Conservation (phyloP, 2,888 invertebrate species). For the Ormia ochracea region DNA sequence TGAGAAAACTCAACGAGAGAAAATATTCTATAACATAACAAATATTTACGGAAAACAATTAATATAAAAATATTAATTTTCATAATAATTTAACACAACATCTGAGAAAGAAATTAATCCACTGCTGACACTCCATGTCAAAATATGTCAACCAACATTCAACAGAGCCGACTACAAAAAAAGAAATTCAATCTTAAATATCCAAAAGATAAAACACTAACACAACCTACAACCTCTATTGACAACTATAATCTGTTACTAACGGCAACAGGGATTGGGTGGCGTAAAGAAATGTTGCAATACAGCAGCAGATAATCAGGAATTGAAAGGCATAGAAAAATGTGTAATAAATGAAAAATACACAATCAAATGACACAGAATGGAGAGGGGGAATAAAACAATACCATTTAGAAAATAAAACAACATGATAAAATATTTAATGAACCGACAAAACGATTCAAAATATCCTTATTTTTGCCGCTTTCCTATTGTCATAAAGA, state of each 20-base stretch:
- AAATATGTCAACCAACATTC: constrained; percentile 49
- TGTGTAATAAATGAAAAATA: constrained; percentile 9
- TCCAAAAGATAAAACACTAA: constrained; percentile 8
- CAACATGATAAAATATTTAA: constrained; percentile 53
- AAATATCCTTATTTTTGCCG: constrained; percentile 24
- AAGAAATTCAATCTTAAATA: constrained; percentile 37
- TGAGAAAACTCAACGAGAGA: no score
- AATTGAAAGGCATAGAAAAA: constrained; percentile 37
- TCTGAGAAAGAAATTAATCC: constrained; percentile 25
- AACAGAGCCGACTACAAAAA: constrained; percentile 37
- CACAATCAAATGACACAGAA: neutral
- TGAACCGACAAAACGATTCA: constrained; percentile 52
- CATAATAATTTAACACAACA: no score
- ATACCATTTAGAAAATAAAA: constrained; percentile 9
- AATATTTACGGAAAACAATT: no score
- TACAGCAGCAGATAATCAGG: constrained; percentile 32
- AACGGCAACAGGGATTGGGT: neutral
- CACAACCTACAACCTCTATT: constrained; percentile 28
- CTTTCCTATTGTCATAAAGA: neutral
- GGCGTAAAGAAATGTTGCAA: neutral
- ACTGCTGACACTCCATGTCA: constrained; percentile 51
- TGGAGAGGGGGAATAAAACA: neutral
- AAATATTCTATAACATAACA: no score
- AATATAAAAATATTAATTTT: no score
- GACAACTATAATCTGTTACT: constrained; percentile 29